Evolutionary conservation across 35 echinoderm and acorn worm species (phyloP), one percentile per base, ranked within the genome.

Genomic region (Amphiura filiformis): DNA sequence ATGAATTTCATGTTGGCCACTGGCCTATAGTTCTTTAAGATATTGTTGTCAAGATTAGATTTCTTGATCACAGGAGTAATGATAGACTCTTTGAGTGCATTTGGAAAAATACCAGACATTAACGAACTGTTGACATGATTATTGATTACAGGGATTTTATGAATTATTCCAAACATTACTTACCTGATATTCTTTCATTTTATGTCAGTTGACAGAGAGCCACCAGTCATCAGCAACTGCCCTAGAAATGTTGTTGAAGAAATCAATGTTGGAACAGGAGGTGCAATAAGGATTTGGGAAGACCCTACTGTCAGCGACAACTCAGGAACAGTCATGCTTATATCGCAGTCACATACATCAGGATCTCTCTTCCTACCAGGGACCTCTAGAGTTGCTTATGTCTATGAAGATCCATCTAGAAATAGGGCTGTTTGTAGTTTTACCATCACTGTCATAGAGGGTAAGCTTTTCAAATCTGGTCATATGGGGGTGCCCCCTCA

Each of bases 401-500:
- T 47, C 13, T 89, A 82, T 36, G 34, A 81, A 7, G 87, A 89
- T 57, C 37, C 17, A 7, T 17, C 77, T 35, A 13, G 28, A 36
- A 89, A 89, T 34, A 34, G 30, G 35, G 87, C 78, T 11, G 49
- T 38, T 11, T 89, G 87, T 36, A 38, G 31, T 77, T 89, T 49
- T 64, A 57, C 78, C 18, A 76, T 89, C 26, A 81, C 44, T 36
- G 87, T 89, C 39, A 78, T 31, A 17, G 57, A 70, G 31, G 84
- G 84, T 86, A 70, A 13, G 64, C 20, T 52, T 7, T 52, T 52
- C 7, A 7, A 52, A 52, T 52, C n/a, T n/a, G n/a, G n/a, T n/a
- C n/a, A n/a, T n/a, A n/a, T n/a, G n/a, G n/a, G n/a, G n/a, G n/a
- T n/a, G n/a, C n/a, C n/a, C n/a, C n/a, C n/a, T n/a, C n/a, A n/a